Conservation (phyloP, 2,113 vertebrate genomes). For the Carettochelys insculpta region DNA sequence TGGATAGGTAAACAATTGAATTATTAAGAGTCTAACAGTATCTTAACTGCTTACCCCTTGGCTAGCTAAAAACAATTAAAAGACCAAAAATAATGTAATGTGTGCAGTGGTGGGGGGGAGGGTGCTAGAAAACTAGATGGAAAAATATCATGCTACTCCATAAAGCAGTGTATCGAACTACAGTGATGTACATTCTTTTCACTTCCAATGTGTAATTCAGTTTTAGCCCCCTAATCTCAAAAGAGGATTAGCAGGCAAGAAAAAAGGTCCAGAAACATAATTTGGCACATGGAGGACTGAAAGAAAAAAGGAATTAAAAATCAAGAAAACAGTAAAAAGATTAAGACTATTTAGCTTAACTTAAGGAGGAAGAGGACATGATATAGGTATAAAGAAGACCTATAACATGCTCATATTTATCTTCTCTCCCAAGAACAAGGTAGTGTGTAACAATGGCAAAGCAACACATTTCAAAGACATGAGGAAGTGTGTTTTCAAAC, state of each 20-base stretch:
- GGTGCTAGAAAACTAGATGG: neutral
- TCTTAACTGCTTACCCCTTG: neutral
- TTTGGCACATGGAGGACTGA: neutral
- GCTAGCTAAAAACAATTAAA: neutral
- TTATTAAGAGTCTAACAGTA: neutral
- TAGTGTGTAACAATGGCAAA: neutral
- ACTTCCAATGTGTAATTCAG: neutral
- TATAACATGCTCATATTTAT: neutral
- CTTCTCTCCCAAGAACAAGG: neutral
- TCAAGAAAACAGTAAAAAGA: neutral
- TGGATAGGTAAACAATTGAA: neutral
- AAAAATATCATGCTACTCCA: neutral
- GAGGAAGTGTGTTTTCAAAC: rapidly evolving
- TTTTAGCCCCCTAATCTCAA: neutral
- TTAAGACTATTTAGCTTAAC: neutral
- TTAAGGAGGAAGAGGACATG: neutral
- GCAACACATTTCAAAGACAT: neutral
- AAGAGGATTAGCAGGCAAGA: neutral
- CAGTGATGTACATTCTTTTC: neutral
- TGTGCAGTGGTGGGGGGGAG: too few relatives aligned
- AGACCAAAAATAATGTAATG: neutral
- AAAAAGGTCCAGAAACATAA: neutral
- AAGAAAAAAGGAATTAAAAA: neutral
- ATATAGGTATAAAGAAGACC: neutral
- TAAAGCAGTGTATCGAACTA: neutral